phyloP scores from a whole-genome alignment of 2,797 vertebrate genomes.

The Sebastolobus altivelis region DNA sequence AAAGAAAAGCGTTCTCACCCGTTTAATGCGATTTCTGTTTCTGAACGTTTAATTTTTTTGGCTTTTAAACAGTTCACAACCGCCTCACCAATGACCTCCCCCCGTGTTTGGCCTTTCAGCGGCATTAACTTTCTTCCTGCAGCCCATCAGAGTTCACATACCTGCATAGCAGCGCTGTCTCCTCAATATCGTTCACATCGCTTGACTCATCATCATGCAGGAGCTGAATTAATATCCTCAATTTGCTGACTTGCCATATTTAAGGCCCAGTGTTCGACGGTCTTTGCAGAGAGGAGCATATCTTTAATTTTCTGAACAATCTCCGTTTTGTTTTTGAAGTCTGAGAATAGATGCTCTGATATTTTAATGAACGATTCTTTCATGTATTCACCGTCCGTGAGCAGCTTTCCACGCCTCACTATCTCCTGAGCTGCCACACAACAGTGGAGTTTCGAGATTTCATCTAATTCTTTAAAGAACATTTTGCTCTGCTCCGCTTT shows the following conservation, averaged over 20 bases:
- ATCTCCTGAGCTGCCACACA: conserved; percentile 23
- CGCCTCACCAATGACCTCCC: background rate
- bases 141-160: conserved; percentile 41
- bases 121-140: conserved; percentile 14
- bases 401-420: background rate
- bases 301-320: conserved; percentile 16
- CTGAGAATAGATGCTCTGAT: conserved; percentile 5
- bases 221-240: no score
- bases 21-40: conserved; percentile 35
- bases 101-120: background rate
- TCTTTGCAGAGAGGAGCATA: background rate
- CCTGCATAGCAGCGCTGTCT: conserved; percentile 8
- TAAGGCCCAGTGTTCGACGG: no score
- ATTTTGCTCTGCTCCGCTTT: background rate
- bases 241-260: no score
- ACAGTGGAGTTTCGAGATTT: conserved; percentile 12
- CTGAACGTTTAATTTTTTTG: background rate
- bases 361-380: conserved; percentile 30
- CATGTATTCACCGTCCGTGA: conserved; percentile 14
- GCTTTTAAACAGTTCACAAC: background rate
- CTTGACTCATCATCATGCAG: no score
- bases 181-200: background rate
- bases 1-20: conserved; percentile 1
- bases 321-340: conserved; percentile 10
- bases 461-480: conserved; percentile 14